Base-by-base conservation (phyloP, 2,797 vertebrate species). In the Centroberyx gerrardi region DNA sequence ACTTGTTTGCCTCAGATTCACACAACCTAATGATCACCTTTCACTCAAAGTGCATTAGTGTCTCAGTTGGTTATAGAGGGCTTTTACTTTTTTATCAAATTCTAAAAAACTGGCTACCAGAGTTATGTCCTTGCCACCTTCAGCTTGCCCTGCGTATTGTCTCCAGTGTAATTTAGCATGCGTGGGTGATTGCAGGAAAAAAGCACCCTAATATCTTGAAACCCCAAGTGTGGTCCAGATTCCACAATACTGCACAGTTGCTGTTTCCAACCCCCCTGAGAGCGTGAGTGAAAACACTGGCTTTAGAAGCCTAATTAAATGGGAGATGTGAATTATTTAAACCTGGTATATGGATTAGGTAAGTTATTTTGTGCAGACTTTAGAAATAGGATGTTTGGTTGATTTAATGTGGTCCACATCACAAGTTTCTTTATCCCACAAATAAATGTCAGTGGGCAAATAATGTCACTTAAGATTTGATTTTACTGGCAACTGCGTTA, bases 301-400 rank as follows among this genome's bases (percentile, higher is more conserved):
- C 88, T 85, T 85, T 66, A 81, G 81, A 81, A 74, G 74, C 83
- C 72, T 85, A 92, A 94, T 93, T 94, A 91, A 93, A 92, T 72
- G 78, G 68, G 69, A 80, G 62, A 79, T 78, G 84, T 92, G 75
- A 92, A 93, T 93, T 90, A 91, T 90, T 94, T 71, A 94, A 75
- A 60, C 70, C 40, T 62, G 77, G 65, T 72, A 69, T 92, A 87
- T 90, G 65, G 78, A 83, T 76, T 76, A 70, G 69, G 44, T 80
- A 53, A 52, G 51, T 15, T 51, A 5, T 7, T 40, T 73, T 79
- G 64, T 68, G 46, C 22, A 62, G 46, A 64, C 40, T 60, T 61
- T 29, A 60, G 18, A 60, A 60, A 29, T 22, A 69, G 48, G 38
- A 59, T 65, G 48, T 71, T 29, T 28, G 17, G 5, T 15, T 74